Evolutionary conservation across 2,797 vertebrate genomes (phyloP).

Genomic region (Psittacula echo): DNA sequence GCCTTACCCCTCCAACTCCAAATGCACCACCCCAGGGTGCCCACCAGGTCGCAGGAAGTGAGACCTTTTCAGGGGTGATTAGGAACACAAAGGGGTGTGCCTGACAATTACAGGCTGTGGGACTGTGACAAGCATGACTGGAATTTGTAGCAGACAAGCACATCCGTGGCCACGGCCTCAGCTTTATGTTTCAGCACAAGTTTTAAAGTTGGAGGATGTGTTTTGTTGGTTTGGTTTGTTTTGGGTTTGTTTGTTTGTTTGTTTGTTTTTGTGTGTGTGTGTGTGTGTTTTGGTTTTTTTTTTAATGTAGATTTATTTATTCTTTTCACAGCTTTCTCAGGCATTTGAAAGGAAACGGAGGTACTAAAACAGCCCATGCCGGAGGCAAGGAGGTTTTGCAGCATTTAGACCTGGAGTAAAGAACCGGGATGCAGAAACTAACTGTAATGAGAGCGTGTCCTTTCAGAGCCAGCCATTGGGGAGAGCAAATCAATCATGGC

Average conservation of each 20-base stretch:
- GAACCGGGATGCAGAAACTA: not conserved
- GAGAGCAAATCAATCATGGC: conserved; percentile 55
- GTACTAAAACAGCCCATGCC: fast-evolving
- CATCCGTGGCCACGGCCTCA: fast-evolving
- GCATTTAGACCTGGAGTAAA: not conserved
- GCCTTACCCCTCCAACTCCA: not conserved
- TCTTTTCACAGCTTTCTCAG: not conserved
- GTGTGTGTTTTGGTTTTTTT: not conserved
- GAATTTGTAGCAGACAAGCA: conserved; percentile 39
- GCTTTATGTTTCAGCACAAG: not conserved
- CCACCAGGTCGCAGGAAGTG: fast-evolving
- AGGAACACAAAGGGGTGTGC: conserved; percentile 26
- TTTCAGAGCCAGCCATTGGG: conserved; percentile 51
- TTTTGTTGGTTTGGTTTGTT: not conserved
- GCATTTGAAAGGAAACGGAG: not conserved
- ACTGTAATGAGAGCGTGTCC: conserved; percentile 5
- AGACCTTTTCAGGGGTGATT: conserved; percentile 32
- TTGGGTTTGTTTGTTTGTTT: not conserved
- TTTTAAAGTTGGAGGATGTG: not conserved
- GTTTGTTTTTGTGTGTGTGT: no score
- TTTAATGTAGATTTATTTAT: not conserved
- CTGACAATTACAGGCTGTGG: conserved; percentile 26
- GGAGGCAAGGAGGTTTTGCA: not conserved
- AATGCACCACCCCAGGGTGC: not conserved
- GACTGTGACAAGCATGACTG: conserved; percentile 41